Percentiles rank a stretch among this genome's conserved stretches.
Evolutionary conservation across 2,797 vertebrate genomes (phyloP).

Genomic region (Poeciliopsis turneri): DNA sequence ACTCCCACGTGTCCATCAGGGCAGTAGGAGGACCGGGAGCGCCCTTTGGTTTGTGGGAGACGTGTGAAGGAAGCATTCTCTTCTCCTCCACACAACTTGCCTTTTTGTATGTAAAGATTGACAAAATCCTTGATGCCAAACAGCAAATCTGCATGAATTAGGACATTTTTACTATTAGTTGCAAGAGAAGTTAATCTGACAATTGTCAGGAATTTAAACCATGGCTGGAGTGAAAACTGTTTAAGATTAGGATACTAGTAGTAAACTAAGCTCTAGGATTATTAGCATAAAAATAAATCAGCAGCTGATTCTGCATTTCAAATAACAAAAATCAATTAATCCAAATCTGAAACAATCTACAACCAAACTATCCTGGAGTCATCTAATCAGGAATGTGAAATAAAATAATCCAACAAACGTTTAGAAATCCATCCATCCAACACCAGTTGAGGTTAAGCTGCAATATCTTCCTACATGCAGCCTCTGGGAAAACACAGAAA

Average conservation of each 20-base stretch:
- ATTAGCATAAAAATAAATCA: background rate
- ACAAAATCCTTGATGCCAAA: background rate
- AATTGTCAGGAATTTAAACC: constrained; percentile 9
- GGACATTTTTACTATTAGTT: background rate
- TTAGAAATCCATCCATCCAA: background rate
- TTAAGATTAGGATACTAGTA: background rate
- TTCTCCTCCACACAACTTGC: constrained; percentile 29
- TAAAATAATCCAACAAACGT: background rate
- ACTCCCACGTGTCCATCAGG: constrained; percentile 51
- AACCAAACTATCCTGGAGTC: background rate
- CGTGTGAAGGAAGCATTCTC: constrained; percentile 22
- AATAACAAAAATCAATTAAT: background rate
- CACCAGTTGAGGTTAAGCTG: constrained; percentile 3
- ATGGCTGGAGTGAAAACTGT: background rate
- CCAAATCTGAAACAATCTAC: background rate
- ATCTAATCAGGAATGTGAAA: background rate
- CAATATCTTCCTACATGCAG: constrained; percentile 27
- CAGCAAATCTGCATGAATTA: background rate
- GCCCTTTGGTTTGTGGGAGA: constrained; percentile 41
- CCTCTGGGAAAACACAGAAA: constrained; percentile 23
- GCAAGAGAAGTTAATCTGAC: background rate
- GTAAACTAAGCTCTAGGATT: background rate
- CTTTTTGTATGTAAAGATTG: background rate
- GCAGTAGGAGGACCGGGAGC: constrained; percentile 37
- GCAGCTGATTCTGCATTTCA: background rate